phyloP scores from a whole-genome alignment of 2,113 vertebrate species.

The Pituophis catenifer region DNA sequence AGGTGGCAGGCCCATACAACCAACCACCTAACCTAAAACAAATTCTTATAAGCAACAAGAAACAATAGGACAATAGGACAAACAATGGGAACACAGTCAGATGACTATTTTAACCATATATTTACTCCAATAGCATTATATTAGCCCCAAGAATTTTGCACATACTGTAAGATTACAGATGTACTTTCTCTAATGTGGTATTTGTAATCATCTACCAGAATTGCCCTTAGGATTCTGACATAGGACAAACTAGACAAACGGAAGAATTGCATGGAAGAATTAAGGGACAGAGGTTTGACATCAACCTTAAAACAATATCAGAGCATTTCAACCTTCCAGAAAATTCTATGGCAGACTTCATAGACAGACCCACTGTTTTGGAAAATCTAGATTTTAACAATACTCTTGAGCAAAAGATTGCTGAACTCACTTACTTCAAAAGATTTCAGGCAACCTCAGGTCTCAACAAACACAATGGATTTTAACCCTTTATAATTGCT shows the following conservation, averaged over 20 bases:
- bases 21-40: neutral
- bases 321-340: neutral
- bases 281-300: neutral
- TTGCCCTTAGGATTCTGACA: neutral
- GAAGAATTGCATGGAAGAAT: neutral
- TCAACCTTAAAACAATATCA: neutral
- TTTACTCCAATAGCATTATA: neutral
- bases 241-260: neutral
- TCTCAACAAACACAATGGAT: neutral
- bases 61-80: neutral
- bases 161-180: neutral
- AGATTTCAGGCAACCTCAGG: neutral
- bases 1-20: neutral
- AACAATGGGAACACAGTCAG: neutral
- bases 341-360: neutral
- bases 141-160: neutral
- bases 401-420: neutral
- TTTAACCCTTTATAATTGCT: neutral
- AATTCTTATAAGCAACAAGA: neutral
- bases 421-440: neutral
- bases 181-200: neutral
- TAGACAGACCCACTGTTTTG: neutral
- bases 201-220: neutral
- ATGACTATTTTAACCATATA: neutral
- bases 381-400: neutral